These are phyloP conservation scores for Hippopotamyrus pictus DNA, from an alignment of 2,797 vertebrate species.

Conservation along the genomic window DNA sequence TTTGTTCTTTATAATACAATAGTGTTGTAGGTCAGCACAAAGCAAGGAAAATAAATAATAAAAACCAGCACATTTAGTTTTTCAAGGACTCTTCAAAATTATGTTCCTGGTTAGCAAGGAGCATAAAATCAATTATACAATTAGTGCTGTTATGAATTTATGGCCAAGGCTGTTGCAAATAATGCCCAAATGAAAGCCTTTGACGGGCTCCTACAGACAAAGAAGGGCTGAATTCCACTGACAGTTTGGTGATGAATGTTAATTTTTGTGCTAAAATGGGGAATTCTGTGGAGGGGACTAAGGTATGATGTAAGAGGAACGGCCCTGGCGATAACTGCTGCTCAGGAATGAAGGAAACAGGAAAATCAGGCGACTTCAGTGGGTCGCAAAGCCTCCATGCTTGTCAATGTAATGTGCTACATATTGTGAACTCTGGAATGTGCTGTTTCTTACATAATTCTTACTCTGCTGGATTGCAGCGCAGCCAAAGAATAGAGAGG, in stretches of 20 bases:
- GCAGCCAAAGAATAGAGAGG: background rate
- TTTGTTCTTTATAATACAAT: background rate
- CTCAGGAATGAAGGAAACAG: background rate
- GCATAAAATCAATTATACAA: conserved; percentile 7
- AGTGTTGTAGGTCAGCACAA: background rate
- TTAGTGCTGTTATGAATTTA: background rate
- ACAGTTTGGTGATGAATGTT: background rate
- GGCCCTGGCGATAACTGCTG: background rate
- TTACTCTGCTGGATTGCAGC: background rate
- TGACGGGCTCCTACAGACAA: background rate
- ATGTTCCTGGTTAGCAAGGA: background rate
- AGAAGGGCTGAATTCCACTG: background rate
- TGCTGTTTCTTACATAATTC: background rate
- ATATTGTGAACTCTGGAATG: background rate
- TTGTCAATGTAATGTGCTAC: background rate
- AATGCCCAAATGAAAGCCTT: background rate
- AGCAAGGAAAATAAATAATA: background rate
- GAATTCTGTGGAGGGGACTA: background rate
- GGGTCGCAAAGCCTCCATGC: background rate
- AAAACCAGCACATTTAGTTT: background rate
- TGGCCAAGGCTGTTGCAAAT: conserved; percentile 3
- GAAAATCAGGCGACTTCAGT: background rate
- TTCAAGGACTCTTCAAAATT: background rate
- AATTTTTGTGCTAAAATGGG: background rate
- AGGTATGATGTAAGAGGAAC: background rate